Base-by-base conservation (phyloP, 2,888 invertebrate genomes). In the Caenorhabditis panamensis region DNA sequence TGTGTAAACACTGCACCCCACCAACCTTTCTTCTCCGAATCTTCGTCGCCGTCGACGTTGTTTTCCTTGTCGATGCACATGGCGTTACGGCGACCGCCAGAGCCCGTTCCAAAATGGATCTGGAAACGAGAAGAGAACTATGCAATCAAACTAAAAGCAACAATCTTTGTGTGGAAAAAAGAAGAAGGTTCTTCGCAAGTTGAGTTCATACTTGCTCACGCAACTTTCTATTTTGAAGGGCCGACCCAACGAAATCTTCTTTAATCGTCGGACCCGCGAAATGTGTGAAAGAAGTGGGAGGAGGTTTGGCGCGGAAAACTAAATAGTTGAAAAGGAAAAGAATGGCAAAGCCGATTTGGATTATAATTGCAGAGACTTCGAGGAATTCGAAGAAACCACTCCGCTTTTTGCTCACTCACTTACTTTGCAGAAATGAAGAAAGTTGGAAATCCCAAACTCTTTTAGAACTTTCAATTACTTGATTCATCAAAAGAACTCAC, bases 11-110 rank as follows among this genome's bases (percentile, higher is more conserved):
- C 37, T 24, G 31, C 9, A 16, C 9, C 5, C 5, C 31, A 51
- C 53, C 41, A 51, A 77, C 79, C 79, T 73, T 66, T 51, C 41
- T 73, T 73, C 36, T 66, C 71, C 22, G 62, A 26, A 53, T 67
- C 41, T 41, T 13, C 72, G 28, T 73, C 73, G 28, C 61, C 72
- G 20, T 76, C 64, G 16, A 24, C 59, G 51, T 68, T 63, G 63
- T 76, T 76, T 68, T 76, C 62, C 62, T 67, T 62, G 26, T 75
- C 41, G 47, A 80, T 75, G 47, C 20, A 47, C 80, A 80, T 80
- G 47, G 80, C 80, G 69, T 80, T 80, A 20, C 80, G 80, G 64
- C 80, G 80, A 9, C 75, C 69, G 13, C 73, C 73, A 41, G 79
- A 79, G 1, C 73, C 58, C 28, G 67, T 64, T 58, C 71, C 79